Base-by-base conservation (phyloP, 53 echinoderm and acorn worm genomes). In the Echinarachnius parma region DNA sequence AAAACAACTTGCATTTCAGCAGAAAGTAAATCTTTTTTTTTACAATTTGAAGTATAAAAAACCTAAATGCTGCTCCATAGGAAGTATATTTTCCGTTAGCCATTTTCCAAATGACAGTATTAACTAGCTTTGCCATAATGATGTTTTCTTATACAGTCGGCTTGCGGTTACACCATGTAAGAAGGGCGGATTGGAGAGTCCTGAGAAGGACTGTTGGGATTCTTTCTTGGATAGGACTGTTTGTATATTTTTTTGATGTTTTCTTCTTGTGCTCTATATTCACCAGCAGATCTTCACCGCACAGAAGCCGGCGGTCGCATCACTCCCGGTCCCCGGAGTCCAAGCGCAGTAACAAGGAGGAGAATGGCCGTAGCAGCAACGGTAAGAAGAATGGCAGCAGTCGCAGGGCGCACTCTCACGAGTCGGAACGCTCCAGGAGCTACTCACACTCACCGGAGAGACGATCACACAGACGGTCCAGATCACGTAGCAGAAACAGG, bases 231-330 rank as follows among this genome's bases (percentile, higher is more conserved):
- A 13, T 9, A 39, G 13, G 13, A 39, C 13, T 39, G 42, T 39
- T 39, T 39, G 13, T 9, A 7, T 39, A 13, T 39, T 39, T 39
- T 13, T 39, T 39, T 39, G 7, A 9, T 39, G 7, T 13, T 39
- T 39, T 39, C 42, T 39, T 39, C 42, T 39, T 39, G 7, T 39
- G 13, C 42, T 39, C 13, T 13, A 9, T 39, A 7, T 39, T 39
- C 42, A 9, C 7, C 42, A n/a, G n/a, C 66, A 83, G 83, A 3
- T 83, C 83, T 14, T 83, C 83, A 37, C 83, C 83, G 24, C 77
- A 83, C 16, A 77, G 75, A 68, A 72, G 86, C 8, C 77, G 86
- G 9, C 80, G 87, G 26, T 84, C 64, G 31, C 75, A 76, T 48
- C 71, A 72, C 20, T 84, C 84, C 15, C 84, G 84, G 34, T 84